Percentiles rank a stretch among this genome's conserved stretches.
phyloP scores from a whole-genome alignment of 1,140 invertebrate genomes.

The Megalopta genalis region DNA sequence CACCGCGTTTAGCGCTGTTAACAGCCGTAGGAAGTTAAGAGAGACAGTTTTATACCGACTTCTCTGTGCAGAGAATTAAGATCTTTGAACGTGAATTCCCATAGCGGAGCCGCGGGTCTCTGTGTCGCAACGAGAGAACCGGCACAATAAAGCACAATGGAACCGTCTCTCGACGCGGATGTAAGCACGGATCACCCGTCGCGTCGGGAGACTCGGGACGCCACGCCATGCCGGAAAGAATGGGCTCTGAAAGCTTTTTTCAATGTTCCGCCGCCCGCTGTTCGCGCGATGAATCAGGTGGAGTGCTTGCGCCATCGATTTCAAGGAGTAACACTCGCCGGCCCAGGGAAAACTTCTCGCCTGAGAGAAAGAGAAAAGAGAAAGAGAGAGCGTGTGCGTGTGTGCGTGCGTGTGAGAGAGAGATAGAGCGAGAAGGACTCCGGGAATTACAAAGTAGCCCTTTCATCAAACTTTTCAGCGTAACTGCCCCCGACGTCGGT shows the following conservation, averaged over 20 bases:
- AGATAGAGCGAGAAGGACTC: not conserved
- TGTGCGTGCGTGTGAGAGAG: too few relatives aligned
- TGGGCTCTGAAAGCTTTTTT: slow-evolving; percentile 36
- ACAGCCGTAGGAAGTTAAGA: not conserved
- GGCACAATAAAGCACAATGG: not conserved
- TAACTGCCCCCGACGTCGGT: too few relatives aligned
- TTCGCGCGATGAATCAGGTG: slow-evolving; percentile 11
- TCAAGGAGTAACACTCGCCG: not conserved
- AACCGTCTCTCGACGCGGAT: not conserved
- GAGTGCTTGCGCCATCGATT: slow-evolving; percentile 22
- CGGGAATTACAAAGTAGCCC: not conserved
- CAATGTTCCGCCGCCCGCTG: slow-evolving; percentile 20
- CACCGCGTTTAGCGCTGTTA: not conserved
- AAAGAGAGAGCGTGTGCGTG: not conserved
- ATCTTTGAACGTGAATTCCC: not conserved
- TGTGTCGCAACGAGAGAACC: not conserved
- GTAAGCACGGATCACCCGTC: slow-evolving; percentile 26
- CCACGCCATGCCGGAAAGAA: slow-evolving; percentile 10
- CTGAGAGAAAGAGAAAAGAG: not conserved
- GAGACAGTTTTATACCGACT: too few relatives aligned
- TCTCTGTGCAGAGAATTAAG: not conserved
- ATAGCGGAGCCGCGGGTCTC: too few relatives aligned
- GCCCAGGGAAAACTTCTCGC: not conserved
- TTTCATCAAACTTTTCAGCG: not conserved
- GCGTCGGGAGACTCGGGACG: slow-evolving; percentile 1